Conservation (phyloP, 2,888 invertebrate genomes). For the Anagyrus pseudococci region DNA sequence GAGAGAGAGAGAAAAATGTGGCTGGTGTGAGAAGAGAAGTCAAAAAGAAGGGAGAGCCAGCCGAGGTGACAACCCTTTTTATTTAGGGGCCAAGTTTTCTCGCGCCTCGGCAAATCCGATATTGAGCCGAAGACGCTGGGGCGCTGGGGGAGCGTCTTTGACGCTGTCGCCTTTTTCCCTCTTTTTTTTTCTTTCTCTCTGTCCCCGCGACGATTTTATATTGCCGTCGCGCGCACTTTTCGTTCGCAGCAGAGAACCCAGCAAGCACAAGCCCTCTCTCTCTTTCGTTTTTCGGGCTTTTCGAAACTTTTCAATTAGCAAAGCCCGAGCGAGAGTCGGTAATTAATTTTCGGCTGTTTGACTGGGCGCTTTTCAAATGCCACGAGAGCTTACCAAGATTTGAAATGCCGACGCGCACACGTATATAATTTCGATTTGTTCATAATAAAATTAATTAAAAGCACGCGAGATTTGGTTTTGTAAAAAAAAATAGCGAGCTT, state of each 20-base stretch:
- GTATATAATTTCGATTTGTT: too few species aligned
- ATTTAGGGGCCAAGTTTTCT: constrained; percentile 57
- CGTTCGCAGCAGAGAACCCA: constrained; percentile 10
- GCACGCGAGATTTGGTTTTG: too few species aligned
- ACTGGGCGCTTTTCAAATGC: background rate
- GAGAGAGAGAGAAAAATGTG: constrained; percentile 3
- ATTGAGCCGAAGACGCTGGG: constrained; percentile 45
- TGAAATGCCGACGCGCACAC: too few species aligned
- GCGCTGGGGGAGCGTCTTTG: too few species aligned
- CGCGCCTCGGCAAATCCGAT: constrained; percentile 57
- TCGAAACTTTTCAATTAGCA: constrained; percentile 34
- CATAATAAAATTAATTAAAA: too few species aligned
- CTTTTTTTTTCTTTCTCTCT: constrained; percentile 5
- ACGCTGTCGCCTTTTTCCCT: too few species aligned
- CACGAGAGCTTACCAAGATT: too few species aligned
- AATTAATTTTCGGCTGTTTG: constrained; percentile 23
- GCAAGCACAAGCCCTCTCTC: too few species aligned
- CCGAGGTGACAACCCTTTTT: constrained; percentile 59
- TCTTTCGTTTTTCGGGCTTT: background rate
- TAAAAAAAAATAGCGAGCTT: too few species aligned
- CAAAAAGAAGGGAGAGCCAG: constrained; percentile 30
- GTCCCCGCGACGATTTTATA: constrained; percentile 14
- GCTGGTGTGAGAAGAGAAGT: constrained; percentile 4
- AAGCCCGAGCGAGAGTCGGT: background rate
- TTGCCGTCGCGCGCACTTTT: constrained; percentile 15